Evolutionary conservation across 2,888 invertebrate species (phyloP).

Genomic region (Pemphredon lugubris): DNA sequence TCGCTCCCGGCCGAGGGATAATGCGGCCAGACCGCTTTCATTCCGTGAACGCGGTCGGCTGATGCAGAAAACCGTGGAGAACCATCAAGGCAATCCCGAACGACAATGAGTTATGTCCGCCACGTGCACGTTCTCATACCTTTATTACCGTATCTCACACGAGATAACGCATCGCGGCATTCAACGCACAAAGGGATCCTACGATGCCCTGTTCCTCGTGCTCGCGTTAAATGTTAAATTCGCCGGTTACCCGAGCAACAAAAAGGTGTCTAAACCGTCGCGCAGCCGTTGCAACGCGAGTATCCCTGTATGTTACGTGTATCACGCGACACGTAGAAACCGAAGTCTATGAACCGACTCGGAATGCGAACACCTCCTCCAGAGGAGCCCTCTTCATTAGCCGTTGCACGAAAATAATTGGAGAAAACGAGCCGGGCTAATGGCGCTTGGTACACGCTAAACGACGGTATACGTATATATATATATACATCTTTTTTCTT

Average conservation of each 20-base stretch:
- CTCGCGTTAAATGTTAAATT: slow-evolving; percentile 41
- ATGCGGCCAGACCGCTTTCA: neutral
- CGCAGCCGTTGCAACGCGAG: too few relatives aligned
- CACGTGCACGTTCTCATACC: slow-evolving; percentile 79
- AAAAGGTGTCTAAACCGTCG: slow-evolving; percentile 8
- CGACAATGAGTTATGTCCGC: slow-evolving; percentile 75
- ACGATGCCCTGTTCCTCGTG: slow-evolving; percentile 50
- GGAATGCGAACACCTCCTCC: slow-evolving; percentile 33
- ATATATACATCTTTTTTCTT: too few relatives aligned
- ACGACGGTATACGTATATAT: too few relatives aligned
- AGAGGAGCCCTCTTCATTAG: slow-evolving; percentile 9
- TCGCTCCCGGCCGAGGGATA: neutral
- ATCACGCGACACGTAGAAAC: slow-evolving; percentile 1
- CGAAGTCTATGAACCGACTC: slow-evolving; percentile 1
- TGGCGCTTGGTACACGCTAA: slow-evolving; percentile 44
- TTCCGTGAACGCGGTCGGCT: slow-evolving; percentile 42
- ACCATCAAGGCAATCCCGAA: slow-evolving; percentile 61
- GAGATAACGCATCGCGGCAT: slow-evolving; percentile 68
- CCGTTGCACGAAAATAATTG: slow-evolving; percentile 42
- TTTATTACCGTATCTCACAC: slow-evolving; percentile 72
- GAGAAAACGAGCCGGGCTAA: slow-evolving; percentile 40
- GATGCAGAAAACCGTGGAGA: slow-evolving; percentile 67
- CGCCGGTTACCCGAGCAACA: slow-evolving; percentile 12
- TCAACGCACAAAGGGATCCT: slow-evolving; percentile 59
- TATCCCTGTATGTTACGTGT: slow-evolving; percentile 3